A percentile compares a stretch with the other conserved stretches of the same genome.
Evolutionary conservation across 2,888 invertebrate genomes (phyloP).

Genomic region (Ceraclea dissimilis): DNA sequence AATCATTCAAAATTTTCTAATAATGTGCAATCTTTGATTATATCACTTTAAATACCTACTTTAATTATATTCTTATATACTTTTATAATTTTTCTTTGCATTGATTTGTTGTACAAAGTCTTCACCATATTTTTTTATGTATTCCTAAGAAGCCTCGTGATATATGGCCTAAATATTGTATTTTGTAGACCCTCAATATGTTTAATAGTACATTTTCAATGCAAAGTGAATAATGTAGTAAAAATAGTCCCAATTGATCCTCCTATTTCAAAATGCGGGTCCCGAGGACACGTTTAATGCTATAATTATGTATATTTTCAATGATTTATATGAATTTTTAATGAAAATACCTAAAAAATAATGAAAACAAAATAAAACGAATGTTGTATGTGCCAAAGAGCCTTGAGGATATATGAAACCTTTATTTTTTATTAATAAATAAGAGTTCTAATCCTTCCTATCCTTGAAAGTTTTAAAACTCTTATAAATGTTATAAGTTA

Average conservation of each 20-base stretch:
- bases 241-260: slow-evolving; percentile 12
- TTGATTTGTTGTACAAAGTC: too few relatives aligned
- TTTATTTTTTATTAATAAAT: neutral
- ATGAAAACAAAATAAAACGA: neutral
- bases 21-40: too few relatives aligned
- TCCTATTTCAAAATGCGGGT: slow-evolving; percentile 23
- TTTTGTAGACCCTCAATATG: slow-evolving; percentile 3
- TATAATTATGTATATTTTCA: slow-evolving; percentile 26
- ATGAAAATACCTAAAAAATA: neutral
- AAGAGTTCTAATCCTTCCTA: neutral
- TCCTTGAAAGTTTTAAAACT: neutral
- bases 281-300: slow-evolving; percentile 24
- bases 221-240: slow-evolving; percentile 18
- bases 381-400: neutral
- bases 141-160: slow-evolving; percentile 13
- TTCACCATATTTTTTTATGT: too few relatives aligned
- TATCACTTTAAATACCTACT: too few relatives aligned
- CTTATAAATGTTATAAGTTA: neutral
- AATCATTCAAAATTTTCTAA: too few relatives aligned
- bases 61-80: too few relatives aligned
- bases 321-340: slow-evolving; percentile 25
- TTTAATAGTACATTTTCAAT: slow-evolving; percentile 6
- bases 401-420: neutral
- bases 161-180: slow-evolving; percentile 13
- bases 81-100: too few relatives aligned